These are phyloP conservation scores for Tenthredo scrophulariae DNA, from an alignment of 2,888 invertebrate genomes.

Conservation along the genomic window DNA sequence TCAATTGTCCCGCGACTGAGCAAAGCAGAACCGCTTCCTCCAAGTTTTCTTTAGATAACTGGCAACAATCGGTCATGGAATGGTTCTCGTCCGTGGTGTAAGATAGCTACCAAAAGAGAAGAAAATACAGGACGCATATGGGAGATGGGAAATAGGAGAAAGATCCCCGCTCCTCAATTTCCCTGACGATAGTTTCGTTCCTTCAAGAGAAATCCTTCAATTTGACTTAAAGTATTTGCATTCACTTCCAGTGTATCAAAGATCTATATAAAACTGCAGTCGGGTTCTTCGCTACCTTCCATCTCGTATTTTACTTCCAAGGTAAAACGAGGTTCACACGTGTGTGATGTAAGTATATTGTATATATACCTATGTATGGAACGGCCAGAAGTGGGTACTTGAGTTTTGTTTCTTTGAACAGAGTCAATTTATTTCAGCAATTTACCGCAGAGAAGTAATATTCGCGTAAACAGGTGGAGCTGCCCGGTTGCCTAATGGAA, in stretches of 20 bases:
- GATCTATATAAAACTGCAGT: neutral
- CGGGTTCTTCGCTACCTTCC: neutral
- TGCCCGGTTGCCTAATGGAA: conserved; percentile 33
- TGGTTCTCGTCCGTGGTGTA: conserved; percentile 24
- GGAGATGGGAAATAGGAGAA: neutral
- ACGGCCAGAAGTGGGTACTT: neutral
- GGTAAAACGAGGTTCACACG: neutral
- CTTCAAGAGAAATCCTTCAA: conserved; percentile 2
- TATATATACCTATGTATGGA: neutral
- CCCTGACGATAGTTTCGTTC: conserved; percentile 7
- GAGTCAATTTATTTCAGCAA: neutral
- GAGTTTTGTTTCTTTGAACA: neutral
- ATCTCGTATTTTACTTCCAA: neutral
- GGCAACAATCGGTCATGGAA: conserved; percentile 43
- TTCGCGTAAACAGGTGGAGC: conserved; percentile 28
- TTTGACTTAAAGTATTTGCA: conserved; percentile 19
- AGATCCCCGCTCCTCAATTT: neutral
- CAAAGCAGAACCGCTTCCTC: conserved; percentile 40
- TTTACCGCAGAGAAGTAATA: conserved; percentile 27
- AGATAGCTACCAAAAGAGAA: conserved; percentile 8
- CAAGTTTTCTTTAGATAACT: conserved; percentile 47
- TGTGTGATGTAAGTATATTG: neutral
- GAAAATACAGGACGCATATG: neutral
- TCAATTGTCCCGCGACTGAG: conserved; percentile 45
- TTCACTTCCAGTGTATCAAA: neutral